phyloP scores from a whole-genome alignment of 92 coral and sea anemone genomes.

The Parazoanthus swiftii region DNA sequence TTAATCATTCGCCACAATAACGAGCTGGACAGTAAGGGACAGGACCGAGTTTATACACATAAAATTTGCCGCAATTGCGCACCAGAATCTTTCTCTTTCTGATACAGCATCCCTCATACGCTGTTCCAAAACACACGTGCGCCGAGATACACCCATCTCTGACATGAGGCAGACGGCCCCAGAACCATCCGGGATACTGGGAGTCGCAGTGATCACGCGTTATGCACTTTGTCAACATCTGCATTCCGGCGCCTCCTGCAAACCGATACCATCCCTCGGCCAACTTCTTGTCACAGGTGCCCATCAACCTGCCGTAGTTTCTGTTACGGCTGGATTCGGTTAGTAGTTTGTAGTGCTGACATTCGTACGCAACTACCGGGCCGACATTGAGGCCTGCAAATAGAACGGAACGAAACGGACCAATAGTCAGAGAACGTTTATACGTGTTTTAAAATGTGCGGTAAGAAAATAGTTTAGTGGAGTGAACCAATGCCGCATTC shows the following conservation, averaged over 20 bases:
- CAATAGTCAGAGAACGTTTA: too few relatives aligned
- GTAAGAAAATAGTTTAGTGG: too few relatives aligned
- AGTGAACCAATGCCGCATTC: too few relatives aligned
- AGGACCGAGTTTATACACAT: slow-evolving; percentile 79
- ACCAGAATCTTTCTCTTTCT: slow-evolving; percentile 61
- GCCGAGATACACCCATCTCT: slow-evolving; percentile 73
- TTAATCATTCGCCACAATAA: slow-evolving; percentile 57
- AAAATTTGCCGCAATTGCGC: slow-evolving; percentile 78
- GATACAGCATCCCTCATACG: slow-evolving; percentile 61
- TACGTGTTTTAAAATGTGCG: too few relatives aligned
- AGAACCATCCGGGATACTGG: slow-evolving; percentile 86
- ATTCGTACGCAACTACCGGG: slow-evolving; percentile 74
- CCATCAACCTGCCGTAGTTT: slow-evolving; percentile 48
- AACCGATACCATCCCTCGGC: slow-evolving; percentile 94
- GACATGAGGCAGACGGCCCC: slow-evolving; percentile 74
- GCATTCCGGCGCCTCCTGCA: slow-evolving; percentile 73
- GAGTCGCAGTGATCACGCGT: slow-evolving; percentile 64
- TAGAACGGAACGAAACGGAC: too few relatives aligned
- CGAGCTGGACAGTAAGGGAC: slow-evolving; percentile 67
- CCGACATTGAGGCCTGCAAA: slow-evolving; percentile 76
- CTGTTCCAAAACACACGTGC: slow-evolving; percentile 81
- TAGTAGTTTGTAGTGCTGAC: slow-evolving; percentile 84
- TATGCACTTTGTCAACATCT: slow-evolving; percentile 72
- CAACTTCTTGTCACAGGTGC: slow-evolving; percentile 73
- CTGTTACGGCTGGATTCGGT: slow-evolving; percentile 64